These are phyloP conservation scores for Meleagris gallopavo DNA, from an alignment of 2,113 vertebrate species.

Conservation along the genomic window DNA sequence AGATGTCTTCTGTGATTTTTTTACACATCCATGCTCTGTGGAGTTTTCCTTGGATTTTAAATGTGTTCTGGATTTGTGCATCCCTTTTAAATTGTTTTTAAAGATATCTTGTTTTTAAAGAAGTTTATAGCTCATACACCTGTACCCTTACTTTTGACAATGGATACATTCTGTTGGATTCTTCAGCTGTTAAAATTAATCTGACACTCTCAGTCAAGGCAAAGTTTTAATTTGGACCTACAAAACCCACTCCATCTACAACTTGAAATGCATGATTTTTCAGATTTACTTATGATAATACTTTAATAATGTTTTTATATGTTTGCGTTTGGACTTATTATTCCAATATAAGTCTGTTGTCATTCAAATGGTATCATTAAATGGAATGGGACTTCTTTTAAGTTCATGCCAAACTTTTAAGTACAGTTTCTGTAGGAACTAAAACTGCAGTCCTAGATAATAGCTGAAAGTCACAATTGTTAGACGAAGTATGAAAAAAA, in stretches of 20 bases:
- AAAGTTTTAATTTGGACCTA: slow-evolving; percentile 10
- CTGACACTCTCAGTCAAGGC: not conserved
- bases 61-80: not conserved
- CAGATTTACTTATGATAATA: not conserved
- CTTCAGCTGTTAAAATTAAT: not conserved
- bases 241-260: not conserved
- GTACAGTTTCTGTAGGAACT: not conserved
- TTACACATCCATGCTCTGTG: not conserved
- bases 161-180: not conserved
- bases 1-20: not conserved
- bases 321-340: not conserved
- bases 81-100: not conserved
- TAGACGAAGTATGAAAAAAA: slow-evolving; percentile 27
- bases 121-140: not conserved
- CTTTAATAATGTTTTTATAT: not conserved
- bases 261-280: not conserved
- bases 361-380: not conserved
- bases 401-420: slow-evolving; percentile 17
- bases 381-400: not conserved
- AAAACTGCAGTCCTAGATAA: slow-evolving; percentile 1
- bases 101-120: not conserved
- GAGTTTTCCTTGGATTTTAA: not conserved
- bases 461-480: slow-evolving; percentile 36
- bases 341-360: not conserved
- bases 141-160: not conserved